Conservation (phyloP, 2,113 vertebrate genomes). For the Prunella himalayana region DNA sequence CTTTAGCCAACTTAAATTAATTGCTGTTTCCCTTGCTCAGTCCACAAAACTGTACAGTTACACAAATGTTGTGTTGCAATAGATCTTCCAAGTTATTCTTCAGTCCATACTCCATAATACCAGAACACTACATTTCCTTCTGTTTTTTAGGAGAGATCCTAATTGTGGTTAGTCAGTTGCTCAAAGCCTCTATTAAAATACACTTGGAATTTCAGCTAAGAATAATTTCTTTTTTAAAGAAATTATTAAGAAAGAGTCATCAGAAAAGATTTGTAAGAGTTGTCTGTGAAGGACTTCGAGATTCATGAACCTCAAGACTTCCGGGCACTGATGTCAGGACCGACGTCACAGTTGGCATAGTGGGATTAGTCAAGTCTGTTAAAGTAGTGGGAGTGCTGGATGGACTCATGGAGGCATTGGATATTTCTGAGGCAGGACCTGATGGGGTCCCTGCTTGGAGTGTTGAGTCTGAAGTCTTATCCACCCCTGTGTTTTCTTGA, state of each 20-base stretch:
- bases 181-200: slow-evolving; percentile 89
- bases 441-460: slow-evolving; percentile 93
- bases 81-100: slow-evolving; percentile 80
- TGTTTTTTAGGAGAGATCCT: slow-evolving; percentile 78
- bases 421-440: slow-evolving; percentile 94
- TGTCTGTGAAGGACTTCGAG: slow-evolving; percentile 95
- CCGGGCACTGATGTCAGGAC: slow-evolving; percentile 91
- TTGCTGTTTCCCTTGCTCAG: slow-evolving; percentile 84
- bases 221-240: slow-evolving; percentile 83
- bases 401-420: slow-evolving; percentile 96
- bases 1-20: slow-evolving; percentile 88
- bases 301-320: slow-evolving; percentile 90
- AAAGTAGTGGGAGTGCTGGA: slow-evolving; percentile 95
- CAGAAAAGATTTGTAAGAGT: slow-evolving; percentile 99
- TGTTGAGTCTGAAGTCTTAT: slow-evolving; percentile 90
- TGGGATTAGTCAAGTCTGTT: slow-evolving; percentile 97
- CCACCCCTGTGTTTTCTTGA: slow-evolving; percentile 93
- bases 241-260: slow-evolving; percentile 78
- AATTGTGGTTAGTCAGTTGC: slow-evolving; percentile 82
- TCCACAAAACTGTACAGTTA: slow-evolving; percentile 91
- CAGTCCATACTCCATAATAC: slow-evolving; percentile 76
- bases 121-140: slow-evolving; percentile 78
- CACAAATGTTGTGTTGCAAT: slow-evolving; percentile 94
- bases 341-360: slow-evolving; percentile 96
- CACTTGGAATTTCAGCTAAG: slow-evolving; percentile 85